Percentiles rank a stretch among this genome's conserved stretches.
phyloP scores from a whole-genome alignment of 2,888 invertebrate genomes.

The Hirtodrosophila histrioides region DNA sequence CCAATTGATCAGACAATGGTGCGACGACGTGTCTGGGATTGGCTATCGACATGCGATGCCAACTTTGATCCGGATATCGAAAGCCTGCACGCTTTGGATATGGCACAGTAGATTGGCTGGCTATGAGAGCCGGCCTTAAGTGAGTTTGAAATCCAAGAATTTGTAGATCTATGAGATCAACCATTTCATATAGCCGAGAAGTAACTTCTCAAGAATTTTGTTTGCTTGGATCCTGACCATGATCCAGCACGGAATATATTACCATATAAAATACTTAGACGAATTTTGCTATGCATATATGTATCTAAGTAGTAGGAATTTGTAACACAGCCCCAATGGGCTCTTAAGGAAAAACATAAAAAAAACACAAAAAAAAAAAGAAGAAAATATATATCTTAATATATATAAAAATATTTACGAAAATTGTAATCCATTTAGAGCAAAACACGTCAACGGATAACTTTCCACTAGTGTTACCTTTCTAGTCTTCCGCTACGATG shows the following conservation, averaged over 20 bases:
- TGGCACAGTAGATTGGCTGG: conserved; percentile 54
- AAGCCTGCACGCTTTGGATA: conserved; percentile 78
- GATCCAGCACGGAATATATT: conserved; percentile 22
- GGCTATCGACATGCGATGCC: conserved; percentile 87
- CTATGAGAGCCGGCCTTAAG: background rate
- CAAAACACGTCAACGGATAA: conserved; percentile 64
- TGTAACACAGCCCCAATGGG: conserved; percentile 19
- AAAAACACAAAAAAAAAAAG: conserved; percentile 14
- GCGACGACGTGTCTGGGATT: conserved; percentile 88
- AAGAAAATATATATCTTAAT: background rate
- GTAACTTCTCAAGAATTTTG: conserved; percentile 37
- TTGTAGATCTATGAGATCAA: conserved; percentile 45
- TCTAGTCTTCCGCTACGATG: conserved; percentile 72
- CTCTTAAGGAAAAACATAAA: conserved; percentile 18
- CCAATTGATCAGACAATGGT: conserved; percentile 87
- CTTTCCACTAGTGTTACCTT: conserved; percentile 79
- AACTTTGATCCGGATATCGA: conserved; percentile 83
- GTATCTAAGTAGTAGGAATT: conserved; percentile 32
- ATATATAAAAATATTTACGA: background rate
- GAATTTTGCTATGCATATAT: conserved; percentile 48
- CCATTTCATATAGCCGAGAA: conserved; percentile 19
- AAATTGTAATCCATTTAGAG: conserved; percentile 26
- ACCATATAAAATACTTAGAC: conserved; percentile 25
- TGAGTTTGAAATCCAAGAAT: conserved; percentile 41
- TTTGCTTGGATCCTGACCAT: conserved; percentile 12